phyloP scores from a whole-genome alignment of 2,888 invertebrate genomes.

The Lysandra bellargus region DNA sequence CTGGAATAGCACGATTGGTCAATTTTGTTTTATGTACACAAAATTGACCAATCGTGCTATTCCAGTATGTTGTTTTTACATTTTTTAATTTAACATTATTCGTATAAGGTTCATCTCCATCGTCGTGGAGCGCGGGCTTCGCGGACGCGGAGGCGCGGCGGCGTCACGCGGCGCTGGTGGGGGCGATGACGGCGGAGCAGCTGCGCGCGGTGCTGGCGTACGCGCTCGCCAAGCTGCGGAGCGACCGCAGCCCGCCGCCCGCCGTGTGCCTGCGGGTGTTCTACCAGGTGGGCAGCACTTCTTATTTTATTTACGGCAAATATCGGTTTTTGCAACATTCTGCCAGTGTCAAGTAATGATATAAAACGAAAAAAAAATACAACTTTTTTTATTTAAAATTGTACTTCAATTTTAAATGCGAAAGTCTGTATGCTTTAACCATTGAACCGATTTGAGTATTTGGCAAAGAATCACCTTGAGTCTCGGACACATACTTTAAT shows the following conservation, averaged over 20 bases:
- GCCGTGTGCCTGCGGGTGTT: conserved; percentile 89
- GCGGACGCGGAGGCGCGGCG: conserved; percentile 62
- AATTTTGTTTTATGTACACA: too few species aligned
- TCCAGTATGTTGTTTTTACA: too few species aligned
- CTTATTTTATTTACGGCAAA: not conserved
- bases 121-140: conserved; percentile 68
- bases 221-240: conserved; percentile 74
- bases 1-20: too few species aligned
- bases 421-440: too few species aligned
- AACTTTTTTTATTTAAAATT: too few species aligned
- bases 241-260: conserved; percentile 61
- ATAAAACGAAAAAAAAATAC: not conserved
- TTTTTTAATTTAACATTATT: too few species aligned
- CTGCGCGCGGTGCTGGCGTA: conserved; percentile 73
- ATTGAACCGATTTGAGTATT: too few species aligned
- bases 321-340: too few species aligned
- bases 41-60: too few species aligned
- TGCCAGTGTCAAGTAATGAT: not conserved
- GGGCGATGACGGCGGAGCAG: conserved; percentile 57
- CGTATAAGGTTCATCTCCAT: conserved; percentile 66
- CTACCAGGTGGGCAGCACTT: conserved; percentile 80
- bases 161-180: conserved; percentile 58
- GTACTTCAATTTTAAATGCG: too few species aligned
- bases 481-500: too few species aligned
- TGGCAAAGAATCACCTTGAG: too few species aligned